Conservation (phyloP, 2,113 vertebrate species). For the Chloropsis hardwickii region DNA sequence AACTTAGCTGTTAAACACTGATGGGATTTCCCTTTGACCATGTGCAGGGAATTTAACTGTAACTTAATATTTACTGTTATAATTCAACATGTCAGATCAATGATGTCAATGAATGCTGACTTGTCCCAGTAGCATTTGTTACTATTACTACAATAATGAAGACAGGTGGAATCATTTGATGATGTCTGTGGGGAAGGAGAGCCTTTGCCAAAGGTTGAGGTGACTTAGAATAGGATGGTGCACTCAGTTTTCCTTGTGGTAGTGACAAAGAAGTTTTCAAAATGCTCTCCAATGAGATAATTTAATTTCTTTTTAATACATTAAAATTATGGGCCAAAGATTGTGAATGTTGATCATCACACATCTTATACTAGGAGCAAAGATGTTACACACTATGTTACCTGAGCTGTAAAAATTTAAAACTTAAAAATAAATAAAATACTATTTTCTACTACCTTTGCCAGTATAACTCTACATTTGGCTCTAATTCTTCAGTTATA, state of each 20-base stretch:
- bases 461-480: neutral
- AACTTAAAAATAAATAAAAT: neutral
- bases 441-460: neutral
- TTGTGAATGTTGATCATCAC: neutral
- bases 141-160: constrained; percentile 34
- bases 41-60: constrained; percentile 28
- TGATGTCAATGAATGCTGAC: constrained; percentile 75
- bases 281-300: neutral
- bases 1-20: neutral
- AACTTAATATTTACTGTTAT: constrained; percentile 69
- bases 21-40: constrained; percentile 5
- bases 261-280: neutral
- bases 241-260: neutral
- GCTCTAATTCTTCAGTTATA: neutral
- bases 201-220: neutral
- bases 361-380: neutral
- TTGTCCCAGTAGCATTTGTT: constrained; percentile 71
- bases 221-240: neutral
- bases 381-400: neutral
- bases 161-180: constrained; percentile 14
- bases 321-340: neutral
- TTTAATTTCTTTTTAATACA: neutral
- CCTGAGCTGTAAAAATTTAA: neutral
- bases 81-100: constrained; percentile 79
- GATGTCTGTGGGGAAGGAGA: neutral